Conservation (phyloP, 2,113 vertebrate species). For the Leptocoma aspasia region DNA sequence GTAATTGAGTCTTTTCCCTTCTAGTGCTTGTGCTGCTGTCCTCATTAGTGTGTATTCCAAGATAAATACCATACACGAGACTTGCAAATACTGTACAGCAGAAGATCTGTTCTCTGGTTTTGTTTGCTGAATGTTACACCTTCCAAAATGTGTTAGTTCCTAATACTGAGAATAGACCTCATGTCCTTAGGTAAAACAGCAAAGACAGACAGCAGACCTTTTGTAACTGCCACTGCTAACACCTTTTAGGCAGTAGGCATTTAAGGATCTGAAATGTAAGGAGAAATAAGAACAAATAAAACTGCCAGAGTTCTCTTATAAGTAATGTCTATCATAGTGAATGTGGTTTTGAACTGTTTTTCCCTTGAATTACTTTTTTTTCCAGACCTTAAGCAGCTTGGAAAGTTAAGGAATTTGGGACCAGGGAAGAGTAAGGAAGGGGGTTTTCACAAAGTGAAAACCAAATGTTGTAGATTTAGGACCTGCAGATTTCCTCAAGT, state of each 20-base stretch:
- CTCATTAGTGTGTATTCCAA: background rate
- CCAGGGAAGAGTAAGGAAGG: background rate
- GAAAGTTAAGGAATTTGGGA: background rate
- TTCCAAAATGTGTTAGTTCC: background rate
- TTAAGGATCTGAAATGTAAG: background rate
- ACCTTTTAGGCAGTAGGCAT: background rate
- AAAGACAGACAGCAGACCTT: background rate
- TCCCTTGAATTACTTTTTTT: background rate
- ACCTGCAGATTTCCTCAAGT: background rate
- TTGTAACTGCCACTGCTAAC: background rate
- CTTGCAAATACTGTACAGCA: background rate
- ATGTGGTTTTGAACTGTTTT: background rate
- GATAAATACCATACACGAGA: background rate
- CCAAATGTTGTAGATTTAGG: background rate
- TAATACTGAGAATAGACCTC: background rate
- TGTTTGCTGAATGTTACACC: background rate
- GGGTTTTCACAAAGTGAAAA: too few relatives aligned
- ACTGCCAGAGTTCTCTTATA: background rate
- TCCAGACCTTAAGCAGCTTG: background rate
- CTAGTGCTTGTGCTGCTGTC: background rate
- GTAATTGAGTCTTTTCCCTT: background rate
- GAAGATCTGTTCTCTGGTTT: background rate
- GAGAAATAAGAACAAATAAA: background rate
- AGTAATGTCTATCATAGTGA: background rate
- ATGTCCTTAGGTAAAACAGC: background rate